Conservation (phyloP, 2,113 vertebrate genomes). For the Calyptomena viridis region DNA sequence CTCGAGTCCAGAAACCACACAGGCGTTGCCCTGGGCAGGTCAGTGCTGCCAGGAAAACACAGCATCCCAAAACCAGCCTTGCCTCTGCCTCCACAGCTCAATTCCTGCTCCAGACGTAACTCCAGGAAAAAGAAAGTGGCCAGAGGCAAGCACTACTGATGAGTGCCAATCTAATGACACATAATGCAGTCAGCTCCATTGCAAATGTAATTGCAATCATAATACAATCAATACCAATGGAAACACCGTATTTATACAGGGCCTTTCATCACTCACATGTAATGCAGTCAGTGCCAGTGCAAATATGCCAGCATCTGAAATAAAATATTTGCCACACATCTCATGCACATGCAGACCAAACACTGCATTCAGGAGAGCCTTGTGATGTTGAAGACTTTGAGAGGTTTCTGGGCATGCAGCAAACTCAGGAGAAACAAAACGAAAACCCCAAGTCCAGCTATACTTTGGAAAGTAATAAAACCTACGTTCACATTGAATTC, state of each 20-base stretch:
- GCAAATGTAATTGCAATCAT: conserved; percentile 48
- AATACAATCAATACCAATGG: conserved; percentile 50
- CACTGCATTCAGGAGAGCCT: not conserved
- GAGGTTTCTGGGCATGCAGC: not conserved
- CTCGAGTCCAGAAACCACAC: not conserved
- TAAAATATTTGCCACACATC: conserved; percentile 62
- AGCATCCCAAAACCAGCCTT: not conserved
- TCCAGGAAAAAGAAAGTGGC: not conserved
- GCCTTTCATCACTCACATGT: conserved; percentile 66
- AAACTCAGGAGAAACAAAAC: not conserved
- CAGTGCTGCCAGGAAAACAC: not conserved
- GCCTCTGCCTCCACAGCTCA: not conserved
- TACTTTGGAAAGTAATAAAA: conserved; percentile 3
- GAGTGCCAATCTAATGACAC: not conserved
- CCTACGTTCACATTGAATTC: not conserved
- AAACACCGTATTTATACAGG: conserved; percentile 67
- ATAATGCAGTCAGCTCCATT: not conserved
- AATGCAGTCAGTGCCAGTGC: conserved; percentile 57
- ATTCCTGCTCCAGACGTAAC: not conserved
- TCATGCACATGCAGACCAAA: conserved; percentile 43
- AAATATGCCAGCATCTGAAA: conserved; percentile 65
- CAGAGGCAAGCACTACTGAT: not conserved
- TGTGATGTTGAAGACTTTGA: not conserved
- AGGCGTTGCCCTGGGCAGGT: not conserved
- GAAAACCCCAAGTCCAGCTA: not conserved